Conservation (phyloP, 2,797 vertebrate species). For the Pseudopleuronectes americanus region DNA sequence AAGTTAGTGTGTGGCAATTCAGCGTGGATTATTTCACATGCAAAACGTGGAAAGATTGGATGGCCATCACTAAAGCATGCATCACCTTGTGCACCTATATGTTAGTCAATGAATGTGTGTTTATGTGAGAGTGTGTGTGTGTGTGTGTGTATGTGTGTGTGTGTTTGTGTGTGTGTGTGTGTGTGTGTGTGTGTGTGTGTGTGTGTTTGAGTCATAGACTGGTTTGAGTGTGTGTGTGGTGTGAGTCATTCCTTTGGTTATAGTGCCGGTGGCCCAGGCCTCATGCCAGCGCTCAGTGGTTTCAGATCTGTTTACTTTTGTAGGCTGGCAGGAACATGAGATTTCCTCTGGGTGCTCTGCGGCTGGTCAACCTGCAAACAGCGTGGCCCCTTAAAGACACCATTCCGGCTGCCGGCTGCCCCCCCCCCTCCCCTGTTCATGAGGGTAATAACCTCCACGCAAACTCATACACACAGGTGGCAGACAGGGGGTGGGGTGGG, state of each 20-base stretch:
- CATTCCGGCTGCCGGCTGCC: conserved; percentile 20
- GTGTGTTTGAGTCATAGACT: conserved; percentile 36
- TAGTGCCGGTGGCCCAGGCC: conserved; percentile 62
- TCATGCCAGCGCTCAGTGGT: conserved; percentile 66
- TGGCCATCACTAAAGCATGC: background rate
- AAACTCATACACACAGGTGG: conserved; percentile 23
- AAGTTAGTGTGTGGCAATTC: conserved; percentile 5
- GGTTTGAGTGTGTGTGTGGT: conserved; percentile 36
- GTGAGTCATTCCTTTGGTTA: conserved; percentile 61
- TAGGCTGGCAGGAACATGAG: conserved; percentile 79
- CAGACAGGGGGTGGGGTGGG: background rate
- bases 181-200: conserved; percentile 41
- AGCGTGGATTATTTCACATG: conserved; percentile 5
- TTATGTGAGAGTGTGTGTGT: conserved; percentile 14
- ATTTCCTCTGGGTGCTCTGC: conserved; percentile 76
- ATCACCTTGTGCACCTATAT: background rate
- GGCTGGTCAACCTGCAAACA: conserved; percentile 69
- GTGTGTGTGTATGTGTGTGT: conserved; percentile 35
- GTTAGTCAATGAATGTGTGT: conserved; percentile 2
- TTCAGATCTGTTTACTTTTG: conserved; percentile 79
- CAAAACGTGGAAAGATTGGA: conserved; percentile 5
- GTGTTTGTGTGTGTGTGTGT: conserved; percentile 45
- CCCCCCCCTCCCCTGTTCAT: conserved; percentile 12
- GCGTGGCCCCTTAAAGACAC: conserved; percentile 50
- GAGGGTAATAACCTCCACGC: conserved; percentile 28